Conservation (phyloP, 1,140 invertebrate genomes). For the Oncopeltus fasciatus region DNA sequence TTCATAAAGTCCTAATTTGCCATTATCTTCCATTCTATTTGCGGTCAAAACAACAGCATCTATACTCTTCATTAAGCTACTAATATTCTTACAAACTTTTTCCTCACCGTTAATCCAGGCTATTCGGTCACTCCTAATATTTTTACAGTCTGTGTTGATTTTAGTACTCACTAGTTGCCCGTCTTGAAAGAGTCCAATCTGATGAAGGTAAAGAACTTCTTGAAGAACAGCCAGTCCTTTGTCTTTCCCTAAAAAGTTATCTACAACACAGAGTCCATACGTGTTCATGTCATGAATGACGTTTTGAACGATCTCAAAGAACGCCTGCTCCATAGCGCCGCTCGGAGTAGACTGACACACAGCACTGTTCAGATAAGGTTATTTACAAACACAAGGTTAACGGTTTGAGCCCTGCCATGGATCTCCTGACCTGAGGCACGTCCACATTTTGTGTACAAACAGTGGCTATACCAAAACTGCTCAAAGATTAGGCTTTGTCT, state of each 20-base stretch:
- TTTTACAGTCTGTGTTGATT: no score
- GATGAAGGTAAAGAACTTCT: conserved; percentile 71
- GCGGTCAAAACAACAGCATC: conserved; percentile 58
- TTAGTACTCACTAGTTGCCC: conserved; percentile 66
- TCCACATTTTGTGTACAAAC: no score
- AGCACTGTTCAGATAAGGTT: no score
- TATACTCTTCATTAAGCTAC: conserved; percentile 66
- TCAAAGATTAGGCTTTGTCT: no score
- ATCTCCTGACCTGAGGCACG: no score
- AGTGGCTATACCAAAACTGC: no score
- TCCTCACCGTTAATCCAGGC: conserved; percentile 83
- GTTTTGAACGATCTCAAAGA: conserved; percentile 51
- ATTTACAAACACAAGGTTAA: no score
- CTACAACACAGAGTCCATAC: conserved; percentile 81
- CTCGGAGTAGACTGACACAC: no score
- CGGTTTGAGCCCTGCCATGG: no score
- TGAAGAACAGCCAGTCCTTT: conserved; percentile 60
- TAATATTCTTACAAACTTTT: conserved; percentile 60
- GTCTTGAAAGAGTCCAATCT: conserved; percentile 62
- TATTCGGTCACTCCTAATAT: conserved; percentile 75
- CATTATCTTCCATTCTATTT: conserved; percentile 65
- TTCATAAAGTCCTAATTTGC: conserved; percentile 64
- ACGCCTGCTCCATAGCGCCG: conserved; percentile 23
- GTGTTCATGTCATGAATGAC: conserved; percentile 70
- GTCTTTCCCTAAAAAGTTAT: conserved; percentile 72